Conservation (phyloP, 2,113 vertebrate genomes). For the Piliocolobus tephrosceles region DNA sequence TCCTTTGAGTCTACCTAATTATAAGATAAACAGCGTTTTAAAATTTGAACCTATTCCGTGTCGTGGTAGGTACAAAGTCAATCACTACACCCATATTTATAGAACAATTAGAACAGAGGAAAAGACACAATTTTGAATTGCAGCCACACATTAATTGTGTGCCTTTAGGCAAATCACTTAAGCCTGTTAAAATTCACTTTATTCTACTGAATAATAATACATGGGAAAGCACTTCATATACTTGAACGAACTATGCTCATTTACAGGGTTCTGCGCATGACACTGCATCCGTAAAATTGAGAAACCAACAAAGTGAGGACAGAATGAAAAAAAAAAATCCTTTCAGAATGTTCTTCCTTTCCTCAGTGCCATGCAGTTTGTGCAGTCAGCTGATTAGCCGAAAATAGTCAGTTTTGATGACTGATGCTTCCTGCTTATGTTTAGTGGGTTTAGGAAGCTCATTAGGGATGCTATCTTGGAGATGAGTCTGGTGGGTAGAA, state of each 20-base stretch:
- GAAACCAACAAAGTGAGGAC: conserved; percentile 6
- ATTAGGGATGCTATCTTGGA: conserved; percentile 65
- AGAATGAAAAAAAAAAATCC: neutral
- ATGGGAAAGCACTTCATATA: conserved; percentile 26
- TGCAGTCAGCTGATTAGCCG: conserved; percentile 40
- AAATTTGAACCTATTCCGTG: neutral
- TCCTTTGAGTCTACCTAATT: neutral
- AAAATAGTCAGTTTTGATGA: conserved; percentile 65
- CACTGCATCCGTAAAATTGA: neutral
- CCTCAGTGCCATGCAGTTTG: neutral
- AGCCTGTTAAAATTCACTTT: conserved; percentile 66
- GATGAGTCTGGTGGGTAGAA: conserved; percentile 54
- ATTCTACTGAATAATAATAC: conserved; percentile 59
- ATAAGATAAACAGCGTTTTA: neutral
- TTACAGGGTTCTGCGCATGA: neutral
- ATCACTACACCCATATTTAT: conserved; percentile 64
- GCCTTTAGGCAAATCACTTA: conserved; percentile 69
- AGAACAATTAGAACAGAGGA: conserved; percentile 56
- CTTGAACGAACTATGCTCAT: neutral
- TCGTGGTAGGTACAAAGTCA: neutral
- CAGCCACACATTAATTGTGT: conserved; percentile 61
- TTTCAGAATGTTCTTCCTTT: neutral
- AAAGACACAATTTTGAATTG: conserved; percentile 55
- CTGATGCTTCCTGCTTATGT: conserved; percentile 66
- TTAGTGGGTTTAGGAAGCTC: conserved; percentile 75